Evolutionary conservation across 2,113 vertebrate species (phyloP).

Genomic region (Cinclus mexicanus): DNA sequence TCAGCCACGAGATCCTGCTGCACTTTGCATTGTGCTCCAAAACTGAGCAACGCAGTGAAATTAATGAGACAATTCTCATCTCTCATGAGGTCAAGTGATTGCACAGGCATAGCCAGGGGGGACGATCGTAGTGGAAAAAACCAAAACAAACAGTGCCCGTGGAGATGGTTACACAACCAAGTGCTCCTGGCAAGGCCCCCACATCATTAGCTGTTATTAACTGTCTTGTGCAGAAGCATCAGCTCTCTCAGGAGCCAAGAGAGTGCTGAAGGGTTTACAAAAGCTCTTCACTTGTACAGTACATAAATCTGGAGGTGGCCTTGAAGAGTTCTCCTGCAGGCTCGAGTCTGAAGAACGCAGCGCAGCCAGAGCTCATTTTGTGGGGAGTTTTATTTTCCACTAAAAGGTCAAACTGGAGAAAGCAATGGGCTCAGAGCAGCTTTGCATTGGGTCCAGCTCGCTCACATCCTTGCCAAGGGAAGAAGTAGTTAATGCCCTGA

Average conservation of each 20-base stretch:
- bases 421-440: neutral
- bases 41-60: neutral
- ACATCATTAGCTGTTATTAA: conserved; percentile 15
- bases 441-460: conserved; percentile 4
- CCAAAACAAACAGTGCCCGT: conserved; percentile 3
- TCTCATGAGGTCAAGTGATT: conserved; percentile 28
- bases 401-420: conserved; percentile 12
- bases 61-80: conserved; percentile 21
- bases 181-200: neutral
- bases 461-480: conserved; percentile 53
- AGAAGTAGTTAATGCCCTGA: conserved; percentile 47
- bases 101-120: conserved; percentile 2
- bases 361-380: neutral
- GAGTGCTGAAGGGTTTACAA: conserved; percentile 9
- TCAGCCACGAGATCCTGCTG: neutral
- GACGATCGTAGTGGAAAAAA: conserved; percentile 14
- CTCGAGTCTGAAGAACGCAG: neutral
- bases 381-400: neutral
- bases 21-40: conserved; percentile 13
- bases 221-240: conserved; percentile 14
- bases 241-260: neutral
- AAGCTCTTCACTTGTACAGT: neutral
- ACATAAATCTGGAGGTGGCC: neutral
- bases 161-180: conserved; percentile 13
- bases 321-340: neutral